Percentiles rank a stretch among this genome's conserved stretches.
These are phyloP conservation scores for Kradibia gibbosae DNA, from an alignment of 1,140 invertebrate genomes.

Conservation along the genomic window DNA sequence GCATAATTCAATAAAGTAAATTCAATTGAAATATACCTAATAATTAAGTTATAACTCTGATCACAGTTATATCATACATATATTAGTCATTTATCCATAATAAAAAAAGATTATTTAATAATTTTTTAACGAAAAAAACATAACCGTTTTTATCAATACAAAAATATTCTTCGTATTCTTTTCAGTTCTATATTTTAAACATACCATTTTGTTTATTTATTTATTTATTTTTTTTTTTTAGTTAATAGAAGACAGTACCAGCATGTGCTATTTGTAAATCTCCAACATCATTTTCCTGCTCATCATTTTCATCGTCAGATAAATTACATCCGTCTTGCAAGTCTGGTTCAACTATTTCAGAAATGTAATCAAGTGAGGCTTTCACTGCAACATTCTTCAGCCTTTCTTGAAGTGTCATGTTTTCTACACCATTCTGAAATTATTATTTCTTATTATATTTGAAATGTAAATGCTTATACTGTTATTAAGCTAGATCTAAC, in stretches of 20 bases:
- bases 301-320: constrained; percentile 71
- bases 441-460: constrained; percentile 3
- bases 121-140: background rate
- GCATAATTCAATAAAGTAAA: too few relatives aligned
- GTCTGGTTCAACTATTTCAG: constrained; percentile 73
- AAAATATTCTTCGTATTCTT: background rate
- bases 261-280: constrained; percentile 65
- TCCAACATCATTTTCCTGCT: constrained; percentile 64
- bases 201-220: background rate
- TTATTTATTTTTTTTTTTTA: background rate
- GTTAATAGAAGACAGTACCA: constrained; percentile 53
- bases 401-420: constrained; percentile 69
- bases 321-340: constrained; percentile 72
- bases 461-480: constrained; percentile 8
- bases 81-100: too few relatives aligned
- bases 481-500: constrained; percentile 59
- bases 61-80: too few relatives aligned
- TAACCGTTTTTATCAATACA: background rate
- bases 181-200: background rate
- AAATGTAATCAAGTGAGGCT: constrained; percentile 74
- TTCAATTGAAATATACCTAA: too few relatives aligned
- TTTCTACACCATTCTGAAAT: constrained; percentile 65
- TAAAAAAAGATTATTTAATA: too few relatives aligned
- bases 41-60: too few relatives aligned
- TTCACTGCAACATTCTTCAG: constrained; percentile 74